Evolutionary conservation across 2,888 invertebrate genomes (phyloP).

Genomic region (Agrilus biguttatus): DNA sequence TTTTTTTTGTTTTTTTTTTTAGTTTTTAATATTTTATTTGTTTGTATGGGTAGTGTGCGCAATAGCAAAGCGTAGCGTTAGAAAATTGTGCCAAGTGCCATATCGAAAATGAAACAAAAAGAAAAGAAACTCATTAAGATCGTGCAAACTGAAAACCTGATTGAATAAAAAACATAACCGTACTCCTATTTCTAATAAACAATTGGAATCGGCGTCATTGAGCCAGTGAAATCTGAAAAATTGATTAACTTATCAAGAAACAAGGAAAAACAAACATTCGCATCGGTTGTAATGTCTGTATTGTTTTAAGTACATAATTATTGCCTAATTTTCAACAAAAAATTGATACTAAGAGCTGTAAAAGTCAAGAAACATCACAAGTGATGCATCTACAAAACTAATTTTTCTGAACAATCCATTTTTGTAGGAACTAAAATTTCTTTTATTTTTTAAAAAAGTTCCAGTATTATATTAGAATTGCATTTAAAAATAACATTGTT

Average conservation of each 20-base stretch:
- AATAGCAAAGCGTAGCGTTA: conserved; percentile 24
- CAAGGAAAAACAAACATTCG: conserved; percentile 11
- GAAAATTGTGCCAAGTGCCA: conserved; percentile 20
- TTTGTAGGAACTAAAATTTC: too few species aligned
- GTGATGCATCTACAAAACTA: too few species aligned
- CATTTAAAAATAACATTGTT: too few species aligned
- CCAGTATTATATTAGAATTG: too few species aligned
- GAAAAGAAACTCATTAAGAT: conserved; percentile 16
- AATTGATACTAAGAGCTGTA: too few species aligned
- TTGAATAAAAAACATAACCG: conserved; percentile 19
- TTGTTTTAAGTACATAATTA: too few species aligned
- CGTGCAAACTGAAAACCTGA: conserved; percentile 6
- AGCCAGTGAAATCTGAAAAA: conserved; percentile 33
- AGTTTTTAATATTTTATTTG: too few species aligned
- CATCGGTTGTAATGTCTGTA: too few species aligned
- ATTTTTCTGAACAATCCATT: too few species aligned
- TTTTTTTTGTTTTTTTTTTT: conserved; percentile 1
- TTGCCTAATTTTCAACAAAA: too few species aligned
- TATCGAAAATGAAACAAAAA: conserved; percentile 19
- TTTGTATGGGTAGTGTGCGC: conserved; percentile 9
- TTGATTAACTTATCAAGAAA: conserved; percentile 15
- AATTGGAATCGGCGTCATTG: conserved; percentile 30
- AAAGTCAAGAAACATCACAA: too few species aligned
- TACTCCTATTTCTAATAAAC: conserved; percentile 20
- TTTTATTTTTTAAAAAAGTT: too few species aligned